phyloP scores from a whole-genome alignment of 2,888 invertebrate genomes.

The Odiellus spinosus region DNA sequence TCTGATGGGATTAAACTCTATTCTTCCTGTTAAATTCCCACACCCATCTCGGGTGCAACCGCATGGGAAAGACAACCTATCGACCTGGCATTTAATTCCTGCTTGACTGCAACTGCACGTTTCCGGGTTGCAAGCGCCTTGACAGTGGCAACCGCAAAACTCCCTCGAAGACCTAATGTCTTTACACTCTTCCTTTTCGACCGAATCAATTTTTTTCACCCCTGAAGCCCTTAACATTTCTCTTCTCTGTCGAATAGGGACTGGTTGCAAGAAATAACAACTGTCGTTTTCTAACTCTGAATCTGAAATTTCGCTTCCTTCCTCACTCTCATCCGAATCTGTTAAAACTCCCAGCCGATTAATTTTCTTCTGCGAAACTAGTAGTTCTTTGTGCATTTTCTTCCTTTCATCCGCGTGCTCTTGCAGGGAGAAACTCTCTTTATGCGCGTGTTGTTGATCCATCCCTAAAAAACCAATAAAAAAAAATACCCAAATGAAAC shows the following conservation, averaged over 20 bases:
- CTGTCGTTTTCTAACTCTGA: slow-evolving; percentile 74
- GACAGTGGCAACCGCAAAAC: slow-evolving; percentile 82
- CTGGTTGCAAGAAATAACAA: slow-evolving; percentile 76
- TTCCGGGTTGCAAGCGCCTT: slow-evolving; percentile 86
- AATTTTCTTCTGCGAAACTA: slow-evolving; percentile 19
- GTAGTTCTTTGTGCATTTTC: slow-evolving; percentile 61
- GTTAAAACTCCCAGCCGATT: slow-evolving; percentile 11
- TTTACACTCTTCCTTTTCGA: slow-evolving; percentile 85
- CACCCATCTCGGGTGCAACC: slow-evolving; percentile 90
- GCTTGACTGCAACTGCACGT: slow-evolving; percentile 85
- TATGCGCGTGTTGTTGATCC: slow-evolving; percentile 47
- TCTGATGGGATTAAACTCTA: slow-evolving; percentile 88
- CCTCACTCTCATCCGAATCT: slow-evolving; percentile 18
- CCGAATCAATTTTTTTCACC: slow-evolving; percentile 76
- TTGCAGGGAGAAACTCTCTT: slow-evolving; percentile 59
- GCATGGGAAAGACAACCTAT: slow-evolving; percentile 88
- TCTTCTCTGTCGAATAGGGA: slow-evolving; percentile 76
- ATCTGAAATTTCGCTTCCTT: slow-evolving; percentile 34
- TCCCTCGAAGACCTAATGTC: slow-evolving; percentile 56
- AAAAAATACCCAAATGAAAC: background rate
- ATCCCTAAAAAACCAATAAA: slow-evolving; percentile 50
- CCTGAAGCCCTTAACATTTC: slow-evolving; percentile 79
- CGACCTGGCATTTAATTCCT: slow-evolving; percentile 92
- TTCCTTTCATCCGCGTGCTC: slow-evolving; percentile 75
- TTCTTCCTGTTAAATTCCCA: slow-evolving; percentile 74